Evolutionary conservation across 2,888 invertebrate genomes (phyloP), one percentile per base, ranked within the genome.

Genomic region (Pseudolycoriella hygida): DNA sequence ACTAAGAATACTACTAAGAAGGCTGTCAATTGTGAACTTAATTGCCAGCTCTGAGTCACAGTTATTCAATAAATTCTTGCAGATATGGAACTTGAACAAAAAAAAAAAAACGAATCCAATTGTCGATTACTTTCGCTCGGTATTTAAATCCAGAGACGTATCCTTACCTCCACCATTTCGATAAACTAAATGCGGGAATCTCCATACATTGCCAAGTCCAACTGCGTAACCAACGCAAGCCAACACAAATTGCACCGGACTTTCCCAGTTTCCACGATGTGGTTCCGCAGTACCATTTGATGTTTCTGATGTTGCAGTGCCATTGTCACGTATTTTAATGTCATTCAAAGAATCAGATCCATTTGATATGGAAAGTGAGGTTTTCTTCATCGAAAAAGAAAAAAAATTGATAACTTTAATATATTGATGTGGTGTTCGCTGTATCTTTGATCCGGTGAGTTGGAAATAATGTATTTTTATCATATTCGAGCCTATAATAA

Each of bases 131-230:
- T n/a, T n/a, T n/a, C n/a, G n/a, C n/a, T n/a, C n/a, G n/a, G n/a
- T n/a, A n/a, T n/a, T n/a, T n/a, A n/a, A 37, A 37, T 12, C 8
- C 4, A 37, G 14, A 37, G 14, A 37, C 25, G 11, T 11, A 25
- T 47, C 50, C 52, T 47, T 50, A 52, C 53, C 53, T 47, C 53
- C 53, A 19, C 54, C 52, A 45, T 53, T 54, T 17, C 54, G 52
- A 48, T 51, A 55, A 6, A 52, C 54, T 25, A 55, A 45, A 50
- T 54, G 51, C 37, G 54, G 55, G 49, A 55, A 55, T 45, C 55
- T 49, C 55, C 55, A 55, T 48, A 55, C 51, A 47, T 55, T 55
- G n/a, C 55, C 55, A 17, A 55, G 48, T 42, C 55, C 55, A 37
- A 55, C 51, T 44, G 55, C 55, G 53, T 55, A 55, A 30, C 53